Base-by-base conservation (phyloP, 2,113 vertebrate genomes). In the Cephalopterus ornatus region DNA sequence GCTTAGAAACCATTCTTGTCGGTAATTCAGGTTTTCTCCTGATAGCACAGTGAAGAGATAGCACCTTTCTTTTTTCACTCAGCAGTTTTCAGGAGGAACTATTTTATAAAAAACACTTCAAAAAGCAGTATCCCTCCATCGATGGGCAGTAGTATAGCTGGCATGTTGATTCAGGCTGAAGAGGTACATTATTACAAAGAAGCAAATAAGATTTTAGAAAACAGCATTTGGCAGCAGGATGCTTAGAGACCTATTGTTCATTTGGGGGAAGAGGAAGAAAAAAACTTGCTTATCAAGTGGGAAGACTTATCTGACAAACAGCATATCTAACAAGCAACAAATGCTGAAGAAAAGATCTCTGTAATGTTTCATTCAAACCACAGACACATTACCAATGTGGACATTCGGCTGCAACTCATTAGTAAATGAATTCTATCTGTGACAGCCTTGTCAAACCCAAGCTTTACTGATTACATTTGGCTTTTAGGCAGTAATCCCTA, bases 1-100 rank as follows among this genome's bases (percentile, higher is more conserved):
- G 97, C 95, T 97, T 95, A 86, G 96, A 50, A 93, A 97, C 94
- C 66, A 37, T 46, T 53, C 70, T 96, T 93, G 96, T 94, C 77
- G 28, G 89, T 82, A 95, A 93, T 79, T 91, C 68, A 59, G 35
- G 62, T 92, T 96, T 85, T 89, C 86, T 95, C 81, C 86, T 62
- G 90, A 89, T 91, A 89, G 71, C 30, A 7, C 20, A 7, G 61
- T 72, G 93, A 97, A 74, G 11, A 21, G 86, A 94, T 41, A 97
- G 50, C 41, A 84, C 42, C 46, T 93, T 77, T 70, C 37, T 93
- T 89, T 89, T 74, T 85, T 77, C 88, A 84, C 88, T 73, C 50
- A 21, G 49, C 21, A 2, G 50, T 85, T 72, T 35, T 92, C 89
- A 93, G 78, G 84, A 87, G 65, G 75, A 96, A 86, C 18, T 24